Evolutionary conservation across 2,888 invertebrate species (phyloP), one percentile per base, ranked within the genome.

Genomic region (Thymelicus sylvestris): DNA sequence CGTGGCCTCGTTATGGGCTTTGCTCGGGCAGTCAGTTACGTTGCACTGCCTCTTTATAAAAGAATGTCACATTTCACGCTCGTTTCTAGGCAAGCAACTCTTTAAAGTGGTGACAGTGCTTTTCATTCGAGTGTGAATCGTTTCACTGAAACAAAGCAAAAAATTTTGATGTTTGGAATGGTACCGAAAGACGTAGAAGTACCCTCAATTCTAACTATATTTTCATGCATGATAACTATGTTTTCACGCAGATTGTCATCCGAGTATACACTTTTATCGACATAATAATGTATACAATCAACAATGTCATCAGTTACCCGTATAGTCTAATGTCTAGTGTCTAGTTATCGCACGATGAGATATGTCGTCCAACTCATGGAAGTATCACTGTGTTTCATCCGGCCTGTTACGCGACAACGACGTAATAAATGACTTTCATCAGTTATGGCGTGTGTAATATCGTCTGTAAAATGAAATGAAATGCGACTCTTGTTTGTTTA

Each of bases 1-100:
- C 81, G 80, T 80, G 86, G 73, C 86, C 88, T 90, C 87, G 87
- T 90, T 90, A 88, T 80, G 83, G 78, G 82, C 84, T 86, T 87
- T 87, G 85, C 85, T 78, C 70, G 44, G 48, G 60, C 63, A 38
- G 15, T 41, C 61, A 61, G 12, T 61, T 38, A 57, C 57, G 57
- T 57, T 57, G 57, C 57, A 57, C 57, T 57, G 57, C 6, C 57
- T 57, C 57, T 57, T 57, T 57, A 10, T 57, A 38, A 38, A 31
- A 57, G 31, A 57, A 57, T 57, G 38, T 57, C 31, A 38, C 31
- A 38, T 57, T 38, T 65, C 61, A 72, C 61, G 10, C 10, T 59
- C 7, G 50, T 15, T 15, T 52, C 15, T 52, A 52, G 50, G 15
- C 50, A 19, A 52, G 7, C 7, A 10, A 44, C 44, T 44, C 12